Conservation (phyloP, 2,113 vertebrate species). For the Leptodactylus fuscus region DNA sequence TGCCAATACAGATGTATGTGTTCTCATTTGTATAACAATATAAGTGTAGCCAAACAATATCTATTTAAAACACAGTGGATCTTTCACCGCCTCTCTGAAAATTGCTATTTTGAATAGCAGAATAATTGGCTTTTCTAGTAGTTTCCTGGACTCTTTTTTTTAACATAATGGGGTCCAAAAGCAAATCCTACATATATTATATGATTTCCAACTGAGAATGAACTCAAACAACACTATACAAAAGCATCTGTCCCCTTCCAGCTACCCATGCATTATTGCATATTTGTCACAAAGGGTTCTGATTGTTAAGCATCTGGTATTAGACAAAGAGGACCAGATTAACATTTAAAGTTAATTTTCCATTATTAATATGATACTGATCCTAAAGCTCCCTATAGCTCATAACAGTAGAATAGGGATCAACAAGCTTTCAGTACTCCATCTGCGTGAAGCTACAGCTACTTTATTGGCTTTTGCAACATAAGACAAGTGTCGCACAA, state of each 20-base stretch:
- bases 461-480: no score
- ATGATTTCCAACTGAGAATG: not conserved
- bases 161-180: not conserved
- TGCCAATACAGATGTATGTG: constrained; percentile 7
- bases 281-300: not conserved
- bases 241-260: not conserved
- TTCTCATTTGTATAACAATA: constrained; percentile 29
- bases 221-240: not conserved
- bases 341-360: not conserved
- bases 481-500: no score
- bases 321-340: not conserved
- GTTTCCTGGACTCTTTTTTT: not conserved
- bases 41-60: constrained; percentile 11
- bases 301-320: not conserved
- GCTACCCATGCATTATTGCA: not conserved
- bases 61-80: not conserved
- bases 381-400: no score
- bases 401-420: no score
- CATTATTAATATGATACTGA: not conserved
- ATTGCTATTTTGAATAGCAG: not conserved
- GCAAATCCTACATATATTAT: not conserved
- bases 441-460: no score
- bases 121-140: not conserved
- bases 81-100: not conserved
- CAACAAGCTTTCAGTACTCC: no score